These are phyloP conservation scores for Drosophila incognita DNA, from an alignment of 2,888 invertebrate genomes.

Conservation along the genomic window DNA sequence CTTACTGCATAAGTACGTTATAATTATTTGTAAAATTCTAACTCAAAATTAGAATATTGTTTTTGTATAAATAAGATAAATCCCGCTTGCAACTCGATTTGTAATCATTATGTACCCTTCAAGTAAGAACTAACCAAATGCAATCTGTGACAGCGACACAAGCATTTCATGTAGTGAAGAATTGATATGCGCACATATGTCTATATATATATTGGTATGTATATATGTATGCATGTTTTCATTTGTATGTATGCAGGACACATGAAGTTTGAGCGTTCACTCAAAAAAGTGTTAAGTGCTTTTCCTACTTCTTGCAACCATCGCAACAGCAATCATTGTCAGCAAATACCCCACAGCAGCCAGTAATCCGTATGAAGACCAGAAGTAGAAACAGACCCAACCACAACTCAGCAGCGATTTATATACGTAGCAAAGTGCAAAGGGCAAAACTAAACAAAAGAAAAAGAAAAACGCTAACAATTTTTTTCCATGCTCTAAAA, in stretches of 20 bases:
- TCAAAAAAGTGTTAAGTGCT: conserved; percentile 76
- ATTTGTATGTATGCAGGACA: conserved; percentile 31
- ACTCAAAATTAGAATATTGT: background rate
- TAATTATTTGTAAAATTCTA: background rate
- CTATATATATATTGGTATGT: conserved; percentile 1
- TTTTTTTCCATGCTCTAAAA: conserved; percentile 49
- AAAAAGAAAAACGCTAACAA: conserved; percentile 26
- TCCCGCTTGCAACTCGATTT: conserved; percentile 52
- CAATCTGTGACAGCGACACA: conserved; percentile 59
- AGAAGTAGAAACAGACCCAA: conserved; percentile 11
- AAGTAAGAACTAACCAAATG: conserved; percentile 35
- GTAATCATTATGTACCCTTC: conserved; percentile 61
- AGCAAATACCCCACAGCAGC: conserved; percentile 61
- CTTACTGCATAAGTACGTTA: background rate
- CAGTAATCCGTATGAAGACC: conserved; percentile 17
- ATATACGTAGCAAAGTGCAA: conserved; percentile 67
- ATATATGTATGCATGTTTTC: background rate
- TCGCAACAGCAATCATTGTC: conserved; percentile 70
- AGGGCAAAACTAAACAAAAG: conserved; percentile 45
- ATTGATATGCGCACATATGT: conserved; percentile 39
- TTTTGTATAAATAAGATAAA: conserved; percentile 24
- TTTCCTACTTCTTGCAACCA: conserved; percentile 64
- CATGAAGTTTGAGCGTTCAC: conserved; percentile 27
- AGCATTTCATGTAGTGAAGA: conserved; percentile 43
- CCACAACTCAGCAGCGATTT: conserved; percentile 60